These are phyloP conservation scores for Selenia dentaria DNA, from an alignment of 2,888 invertebrate species.

Conservation along the genomic window DNA sequence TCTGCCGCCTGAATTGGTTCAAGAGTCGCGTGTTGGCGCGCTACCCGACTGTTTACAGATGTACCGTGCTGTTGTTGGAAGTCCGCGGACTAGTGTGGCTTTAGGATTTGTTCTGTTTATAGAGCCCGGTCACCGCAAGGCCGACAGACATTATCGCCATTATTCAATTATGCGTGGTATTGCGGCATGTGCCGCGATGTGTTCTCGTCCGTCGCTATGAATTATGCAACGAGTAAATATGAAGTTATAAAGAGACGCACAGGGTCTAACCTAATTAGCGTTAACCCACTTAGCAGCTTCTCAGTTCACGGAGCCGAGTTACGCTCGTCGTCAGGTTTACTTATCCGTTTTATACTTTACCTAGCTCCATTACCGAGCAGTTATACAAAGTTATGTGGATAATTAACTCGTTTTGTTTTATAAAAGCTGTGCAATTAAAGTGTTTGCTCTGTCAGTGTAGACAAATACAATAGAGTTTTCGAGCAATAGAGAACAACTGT, in stretches of 20 bases:
- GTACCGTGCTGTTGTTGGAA: constrained; percentile 17
- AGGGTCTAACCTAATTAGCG: constrained; percentile 32
- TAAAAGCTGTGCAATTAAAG: not conserved
- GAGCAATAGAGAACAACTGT: too few species aligned
- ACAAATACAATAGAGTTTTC: too few species aligned
- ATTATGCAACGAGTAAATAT: constrained; percentile 43
- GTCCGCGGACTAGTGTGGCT: constrained; percentile 6
- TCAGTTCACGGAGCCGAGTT: not conserved
- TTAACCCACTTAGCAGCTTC: constrained; percentile 25
- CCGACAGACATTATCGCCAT: constrained; percentile 68
- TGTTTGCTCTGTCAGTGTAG: not conserved
- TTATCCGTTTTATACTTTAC: constrained; percentile 2
- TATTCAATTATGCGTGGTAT: constrained; percentile 73
- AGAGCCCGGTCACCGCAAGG: constrained; percentile 60
- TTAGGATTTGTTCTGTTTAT: constrained; percentile 9
- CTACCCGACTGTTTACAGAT: constrained; percentile 30
- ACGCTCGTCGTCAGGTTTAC: constrained; percentile 3
- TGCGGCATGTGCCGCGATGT: constrained; percentile 58
- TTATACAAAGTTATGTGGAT: not conserved
- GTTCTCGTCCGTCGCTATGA: constrained; percentile 44
- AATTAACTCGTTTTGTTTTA: not conserved
- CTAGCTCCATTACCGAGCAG: constrained; percentile 1
- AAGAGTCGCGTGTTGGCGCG: constrained; percentile 39
- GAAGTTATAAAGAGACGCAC: constrained; percentile 26
- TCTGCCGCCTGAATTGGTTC: constrained; percentile 42